Conservation (phyloP, 2,113 vertebrate genomes). For the Eleginops maclovinus region DNA sequence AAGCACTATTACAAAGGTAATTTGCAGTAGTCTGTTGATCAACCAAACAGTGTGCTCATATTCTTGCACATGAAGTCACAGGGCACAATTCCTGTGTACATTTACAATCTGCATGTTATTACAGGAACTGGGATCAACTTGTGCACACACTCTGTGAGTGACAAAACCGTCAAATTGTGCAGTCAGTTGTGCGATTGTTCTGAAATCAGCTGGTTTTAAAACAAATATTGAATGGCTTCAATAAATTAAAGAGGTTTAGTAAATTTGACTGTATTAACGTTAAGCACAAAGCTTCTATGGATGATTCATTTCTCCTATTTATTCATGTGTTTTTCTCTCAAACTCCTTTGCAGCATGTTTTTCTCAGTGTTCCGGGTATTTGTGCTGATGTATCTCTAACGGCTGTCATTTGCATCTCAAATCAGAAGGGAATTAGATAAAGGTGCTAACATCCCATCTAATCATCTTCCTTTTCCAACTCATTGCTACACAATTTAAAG, state of each 20-base stretch:
- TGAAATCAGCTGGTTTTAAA: conserved; percentile 9
- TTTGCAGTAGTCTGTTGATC: not conserved
- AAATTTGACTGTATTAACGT: not conserved
- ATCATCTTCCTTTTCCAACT: conserved; percentile 4
- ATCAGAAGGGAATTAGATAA: conserved; percentile 33
- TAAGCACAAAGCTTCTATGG: not conserved
- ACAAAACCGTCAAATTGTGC: conserved; percentile 19
- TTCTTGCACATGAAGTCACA: not conserved
- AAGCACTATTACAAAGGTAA: not conserved
- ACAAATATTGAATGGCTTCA: conserved; percentile 1
- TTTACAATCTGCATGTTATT: conserved; percentile 1
- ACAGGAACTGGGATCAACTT: not conserved
- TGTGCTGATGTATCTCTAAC: conserved; percentile 4
- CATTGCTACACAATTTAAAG: conserved; percentile 4
- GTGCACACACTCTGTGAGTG: not conserved
- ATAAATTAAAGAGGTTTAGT: not conserved
- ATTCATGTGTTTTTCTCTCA: not conserved
- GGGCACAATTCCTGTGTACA: not conserved
- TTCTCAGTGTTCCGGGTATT: not conserved
- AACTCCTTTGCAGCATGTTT: not conserved
- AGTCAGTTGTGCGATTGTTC: not conserved
- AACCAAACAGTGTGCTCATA: not conserved
- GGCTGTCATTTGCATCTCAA: conserved; percentile 2
- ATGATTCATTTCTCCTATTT: conserved; percentile 1
- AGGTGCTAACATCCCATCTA: conserved; percentile 11